These are phyloP conservation scores for Chelonus insularis DNA, from an alignment of 1,140 invertebrate genomes.

Conservation along the genomic window DNA sequence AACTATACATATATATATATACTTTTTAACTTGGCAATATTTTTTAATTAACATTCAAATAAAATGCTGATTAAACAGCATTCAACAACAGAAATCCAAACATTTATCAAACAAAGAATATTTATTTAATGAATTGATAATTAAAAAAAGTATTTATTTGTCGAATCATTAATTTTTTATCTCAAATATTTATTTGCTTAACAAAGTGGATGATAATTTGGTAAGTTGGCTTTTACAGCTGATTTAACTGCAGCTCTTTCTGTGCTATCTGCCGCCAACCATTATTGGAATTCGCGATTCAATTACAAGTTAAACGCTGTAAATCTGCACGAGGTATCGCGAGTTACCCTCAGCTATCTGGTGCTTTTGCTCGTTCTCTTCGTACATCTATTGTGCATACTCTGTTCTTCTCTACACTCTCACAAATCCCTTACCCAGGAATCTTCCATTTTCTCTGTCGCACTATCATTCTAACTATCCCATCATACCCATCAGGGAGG, in stretches of 20 bases:
- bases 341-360: slow-evolving; percentile 37
- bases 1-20: neutral
- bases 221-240: slow-evolving; percentile 38
- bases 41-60: too few relatives aligned
- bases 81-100: too few relatives aligned
- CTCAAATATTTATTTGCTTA: too few relatives aligned
- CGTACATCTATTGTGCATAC: slow-evolving; percentile 17
- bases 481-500: slow-evolving; percentile 10
- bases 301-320: slow-evolving; percentile 54
- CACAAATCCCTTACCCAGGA: neutral
- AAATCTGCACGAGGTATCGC: slow-evolving; percentile 45
- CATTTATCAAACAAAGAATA: too few relatives aligned
- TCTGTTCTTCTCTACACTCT: neutral
- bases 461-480: slow-evolving; percentile 2
- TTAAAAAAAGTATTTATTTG: too few relatives aligned
- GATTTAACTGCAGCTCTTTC: slow-evolving; percentile 47
- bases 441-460: neutral
- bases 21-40: too few relatives aligned
- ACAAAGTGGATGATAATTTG: too few relatives aligned
- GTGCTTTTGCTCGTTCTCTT: slow-evolving; percentile 26
- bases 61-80: too few relatives aligned
- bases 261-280: slow-evolving; percentile 27
- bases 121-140: too few relatives aligned
- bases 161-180: too few relatives aligned
- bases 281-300: slow-evolving; percentile 49